Percentiles rank a stretch among this genome's conserved stretches.
phyloP scores from a whole-genome alignment of 2,113 vertebrate species.

The Salvelinus sp. region DNA sequence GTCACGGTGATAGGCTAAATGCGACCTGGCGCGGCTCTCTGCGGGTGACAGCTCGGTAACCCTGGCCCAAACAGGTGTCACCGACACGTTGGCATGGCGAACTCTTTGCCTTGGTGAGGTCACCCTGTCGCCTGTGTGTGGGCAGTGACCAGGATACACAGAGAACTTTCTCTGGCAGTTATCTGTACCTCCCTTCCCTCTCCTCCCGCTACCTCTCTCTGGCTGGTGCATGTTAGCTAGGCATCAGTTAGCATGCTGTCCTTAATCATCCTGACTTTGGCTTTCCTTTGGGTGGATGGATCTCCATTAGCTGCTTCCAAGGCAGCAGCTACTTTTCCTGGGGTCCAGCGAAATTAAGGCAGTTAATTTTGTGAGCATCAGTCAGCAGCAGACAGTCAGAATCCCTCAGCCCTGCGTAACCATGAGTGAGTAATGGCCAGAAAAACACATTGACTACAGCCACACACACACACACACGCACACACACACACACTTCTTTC shows the following conservation, averaged over 20 bases:
- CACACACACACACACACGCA: background rate
- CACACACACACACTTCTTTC: background rate
- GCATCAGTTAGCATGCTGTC: background rate
- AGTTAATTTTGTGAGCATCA: background rate
- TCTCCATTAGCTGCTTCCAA: no score
- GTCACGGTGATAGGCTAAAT: background rate
- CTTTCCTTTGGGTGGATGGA: background rate
- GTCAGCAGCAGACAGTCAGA: background rate
- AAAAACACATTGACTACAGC: background rate
- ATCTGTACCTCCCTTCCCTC: background rate
- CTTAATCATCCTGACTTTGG: background rate
- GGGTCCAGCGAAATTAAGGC: no score
- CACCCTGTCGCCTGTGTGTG: background rate
- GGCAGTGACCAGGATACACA: background rate
- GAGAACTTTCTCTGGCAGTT: background rate
- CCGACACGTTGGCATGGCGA: background rate
- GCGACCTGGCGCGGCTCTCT: background rate
- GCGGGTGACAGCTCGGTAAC: background rate
- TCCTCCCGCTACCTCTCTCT: background rate
- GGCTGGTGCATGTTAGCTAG: background rate
- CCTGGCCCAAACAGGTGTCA: constrained; percentile 1
- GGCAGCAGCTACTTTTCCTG: no score
- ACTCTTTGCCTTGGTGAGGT: background rate
- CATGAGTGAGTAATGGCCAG: constrained; percentile 9
- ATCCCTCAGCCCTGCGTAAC: background rate